Conservation (phyloP, 2,113 vertebrate species). For the Numida meleagris region DNA sequence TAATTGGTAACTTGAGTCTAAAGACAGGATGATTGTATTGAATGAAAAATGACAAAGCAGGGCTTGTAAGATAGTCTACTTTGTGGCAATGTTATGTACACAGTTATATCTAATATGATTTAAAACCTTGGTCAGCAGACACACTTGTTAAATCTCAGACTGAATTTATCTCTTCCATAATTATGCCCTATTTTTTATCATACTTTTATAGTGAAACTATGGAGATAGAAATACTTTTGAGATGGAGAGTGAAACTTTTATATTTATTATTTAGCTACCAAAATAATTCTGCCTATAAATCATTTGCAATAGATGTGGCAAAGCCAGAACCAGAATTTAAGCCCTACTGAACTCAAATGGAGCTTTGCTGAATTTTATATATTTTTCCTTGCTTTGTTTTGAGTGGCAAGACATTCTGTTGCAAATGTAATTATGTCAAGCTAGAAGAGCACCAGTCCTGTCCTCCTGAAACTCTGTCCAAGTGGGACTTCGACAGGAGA, state of each 20-base stretch:
- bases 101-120: background rate
- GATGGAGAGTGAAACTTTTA: background rate
- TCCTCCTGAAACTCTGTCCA: background rate
- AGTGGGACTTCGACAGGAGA: background rate
- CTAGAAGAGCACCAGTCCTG: background rate
- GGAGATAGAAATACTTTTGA: background rate
- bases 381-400: background rate
- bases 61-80: background rate
- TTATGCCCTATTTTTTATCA: background rate
- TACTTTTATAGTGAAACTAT: accelerated
- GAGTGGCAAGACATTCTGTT: background rate
- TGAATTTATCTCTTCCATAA: background rate
- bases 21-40: background rate
- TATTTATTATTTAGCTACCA: background rate
- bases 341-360: background rate
- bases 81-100: background rate
- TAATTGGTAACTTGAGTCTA: background rate
- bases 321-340: background rate
- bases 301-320: accelerated
- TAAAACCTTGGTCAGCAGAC: background rate
- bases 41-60: background rate
- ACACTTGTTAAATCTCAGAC: background rate
- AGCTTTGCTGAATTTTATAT: background rate
- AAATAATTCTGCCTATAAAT: background rate
- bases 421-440: background rate